Base-by-base conservation (phyloP, 2,888 invertebrate genomes). In the Aethes cnicana region DNA sequence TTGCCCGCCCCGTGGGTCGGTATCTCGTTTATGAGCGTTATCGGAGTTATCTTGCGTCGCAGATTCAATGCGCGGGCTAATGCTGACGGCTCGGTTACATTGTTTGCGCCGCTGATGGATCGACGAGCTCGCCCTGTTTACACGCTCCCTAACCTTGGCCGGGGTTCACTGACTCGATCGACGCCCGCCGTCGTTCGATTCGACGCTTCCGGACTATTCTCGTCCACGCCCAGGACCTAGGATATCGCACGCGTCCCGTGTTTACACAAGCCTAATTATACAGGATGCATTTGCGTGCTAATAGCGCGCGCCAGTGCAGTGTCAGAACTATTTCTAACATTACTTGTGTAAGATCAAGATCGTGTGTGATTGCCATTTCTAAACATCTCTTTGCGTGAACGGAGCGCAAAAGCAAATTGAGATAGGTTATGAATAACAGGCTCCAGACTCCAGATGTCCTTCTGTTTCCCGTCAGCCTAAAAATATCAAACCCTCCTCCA, bases 21-120 rank as follows among this genome's bases (percentile, higher is more conserved):
- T 23, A 43, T 39, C 39, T 16, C 23, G 39, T 39, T 41, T 44
- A 39, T 20, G 28, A 36, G 26, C 20, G 20, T 49, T 55, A 52
- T 52, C 41, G 28, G 33, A 41, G 20, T 33, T 30, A 43, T 47
- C 30, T 33, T 21, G 28, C 37, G 47, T 48, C 55, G 59, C 59
- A 25, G 33, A 57, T 52, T 42, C 52, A 35, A 47, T 47, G 43
- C 28, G 6, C 52, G 53, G 55, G 62, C 53, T 61, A 76, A 80
- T 79, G 81, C 81, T 81, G 79, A 80, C 79, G 67, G 73, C 72
- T 75, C 72, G 62, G 69, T 76, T 72, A 75, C 72, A 75, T 63
- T 81, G 83, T 84, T 82, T 83, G 81, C 76, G 61, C 66, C 64
- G 68, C 74, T 77, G 82, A 83, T 84, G 81, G 79, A 83, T 77